phyloP scores from a whole-genome alignment of 2,113 vertebrate genomes.

The Tragelaphus imberbis region DNA sequence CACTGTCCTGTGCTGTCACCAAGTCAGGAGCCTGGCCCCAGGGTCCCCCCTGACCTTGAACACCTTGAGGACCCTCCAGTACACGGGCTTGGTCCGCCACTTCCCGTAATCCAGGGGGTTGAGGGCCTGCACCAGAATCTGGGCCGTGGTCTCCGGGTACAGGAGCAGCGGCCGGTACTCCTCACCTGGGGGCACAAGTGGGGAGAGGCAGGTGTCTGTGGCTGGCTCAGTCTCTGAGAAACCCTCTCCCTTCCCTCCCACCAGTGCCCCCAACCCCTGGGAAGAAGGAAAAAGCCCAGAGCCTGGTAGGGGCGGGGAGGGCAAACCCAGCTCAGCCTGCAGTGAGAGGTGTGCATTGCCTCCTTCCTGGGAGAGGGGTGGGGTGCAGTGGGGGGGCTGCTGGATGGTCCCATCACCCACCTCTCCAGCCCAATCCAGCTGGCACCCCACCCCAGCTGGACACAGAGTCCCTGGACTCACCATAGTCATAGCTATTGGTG shows the following conservation, averaged over 20 bases:
- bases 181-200: constrained; percentile 64
- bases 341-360: background rate
- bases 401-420: background rate
- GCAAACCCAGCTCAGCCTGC: background rate
- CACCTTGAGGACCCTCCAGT: constrained; percentile 81
- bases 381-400: too few relatives aligned
- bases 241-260: background rate
- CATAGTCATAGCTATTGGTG: constrained; percentile 78
- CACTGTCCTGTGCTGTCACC: background rate
- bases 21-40: background rate
- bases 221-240: background rate
- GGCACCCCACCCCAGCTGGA: too few relatives aligned
- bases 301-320: too few relatives aligned
- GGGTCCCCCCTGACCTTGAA: constrained; percentile 75
- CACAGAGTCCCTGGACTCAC: constrained; percentile 61
- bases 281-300: background rate
- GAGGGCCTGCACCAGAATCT: constrained; percentile 84
- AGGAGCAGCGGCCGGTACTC: constrained; percentile 90
- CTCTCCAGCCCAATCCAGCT: too few relatives aligned
- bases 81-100: constrained; percentile 81
- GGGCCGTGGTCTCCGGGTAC: constrained; percentile 77
- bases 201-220: accelerated
- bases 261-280: background rate
- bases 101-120: constrained; percentile 87
- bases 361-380: background rate